phyloP scores from a whole-genome alignment of 2,113 vertebrate species.

The Gnathonemus echidnorhynchus region DNA sequence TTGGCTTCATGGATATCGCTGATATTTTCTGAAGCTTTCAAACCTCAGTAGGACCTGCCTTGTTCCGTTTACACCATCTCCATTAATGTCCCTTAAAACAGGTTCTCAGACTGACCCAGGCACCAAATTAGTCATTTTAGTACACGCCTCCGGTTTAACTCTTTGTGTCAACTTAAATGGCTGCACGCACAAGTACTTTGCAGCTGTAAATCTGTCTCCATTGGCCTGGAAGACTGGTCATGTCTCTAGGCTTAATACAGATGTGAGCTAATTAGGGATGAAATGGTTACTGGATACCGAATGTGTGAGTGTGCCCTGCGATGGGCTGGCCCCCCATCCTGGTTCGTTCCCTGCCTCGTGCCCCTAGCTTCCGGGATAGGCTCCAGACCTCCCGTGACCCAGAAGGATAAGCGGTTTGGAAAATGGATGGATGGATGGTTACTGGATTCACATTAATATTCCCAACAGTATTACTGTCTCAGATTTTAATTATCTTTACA shows the following conservation, averaged over 20 bases:
- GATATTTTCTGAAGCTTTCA: not conserved
- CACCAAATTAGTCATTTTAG: not conserved
- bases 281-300: not conserved
- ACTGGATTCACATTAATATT: not conserved
- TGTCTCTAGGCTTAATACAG: not conserved
- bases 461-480: not conserved
- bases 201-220: not conserved
- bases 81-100: not conserved
- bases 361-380: too few species aligned
- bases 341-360: too few species aligned
- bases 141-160: not conserved
- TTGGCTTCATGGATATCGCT: not conserved
- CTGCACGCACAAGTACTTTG: not conserved
- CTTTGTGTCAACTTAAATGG: not conserved
- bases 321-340: too few species aligned
- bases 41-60: not conserved
- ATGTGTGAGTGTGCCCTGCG: too few species aligned
- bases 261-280: not conserved
- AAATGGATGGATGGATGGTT: too few species aligned
- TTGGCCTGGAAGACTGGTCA: not conserved
- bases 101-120: not conserved
- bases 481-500: not conserved
- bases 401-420: too few species aligned
- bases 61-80: not conserved
- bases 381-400: too few species aligned